Evolutionary conservation across 2,888 invertebrate species (phyloP), one percentile per base, ranked within the genome.

Genomic region (Biston stratarius): DNA sequence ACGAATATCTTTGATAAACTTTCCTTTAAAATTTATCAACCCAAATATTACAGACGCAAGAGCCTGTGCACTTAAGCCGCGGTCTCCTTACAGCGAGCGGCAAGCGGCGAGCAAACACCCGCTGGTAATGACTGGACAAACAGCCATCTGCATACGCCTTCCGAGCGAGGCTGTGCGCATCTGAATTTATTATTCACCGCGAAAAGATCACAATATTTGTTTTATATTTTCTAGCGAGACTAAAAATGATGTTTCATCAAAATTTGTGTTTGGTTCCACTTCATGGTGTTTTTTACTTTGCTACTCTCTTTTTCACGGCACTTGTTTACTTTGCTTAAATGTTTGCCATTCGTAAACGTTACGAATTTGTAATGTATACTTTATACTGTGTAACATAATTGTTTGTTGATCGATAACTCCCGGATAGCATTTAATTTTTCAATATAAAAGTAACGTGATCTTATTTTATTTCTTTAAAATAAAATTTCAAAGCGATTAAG

Each of bases 81-180:
- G 49, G 66, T 62, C 48, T 73, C 76, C 72, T 74, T 77, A 78
- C 69, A 60, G 66, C 62, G 61, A 67, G 69, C 67, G 66, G 68
- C 73, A 58, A 72, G 61, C 70, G 67, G 72, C 58, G 83, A 62
- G 62, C 84, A 85, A 86, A 88, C 83, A 84, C 84, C 84, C 83
- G 81, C 82, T 88, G 82, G 87, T 94, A 94, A 95, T 95, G 94
- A 94, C 94, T 94, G 92, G 88, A 88, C 94, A 95, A 95, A 95
- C 94, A 95, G 87, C 87, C 92, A 95, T 95, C 94, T 95, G 94
- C 95, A 95, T 95, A 94, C 85, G 80, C 77, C 84, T 83, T 51
- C 56, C 61, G 49, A 65, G 79, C 76, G 80, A 70, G 75, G 73
- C 69, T 69, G 68, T 68, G 71, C 74, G 70, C 67, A 64, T 67